Evolutionary conservation across 2,113 vertebrate species (phyloP), one percentile per base, ranked within the genome.

Genomic region (Pagrus major): DNA sequence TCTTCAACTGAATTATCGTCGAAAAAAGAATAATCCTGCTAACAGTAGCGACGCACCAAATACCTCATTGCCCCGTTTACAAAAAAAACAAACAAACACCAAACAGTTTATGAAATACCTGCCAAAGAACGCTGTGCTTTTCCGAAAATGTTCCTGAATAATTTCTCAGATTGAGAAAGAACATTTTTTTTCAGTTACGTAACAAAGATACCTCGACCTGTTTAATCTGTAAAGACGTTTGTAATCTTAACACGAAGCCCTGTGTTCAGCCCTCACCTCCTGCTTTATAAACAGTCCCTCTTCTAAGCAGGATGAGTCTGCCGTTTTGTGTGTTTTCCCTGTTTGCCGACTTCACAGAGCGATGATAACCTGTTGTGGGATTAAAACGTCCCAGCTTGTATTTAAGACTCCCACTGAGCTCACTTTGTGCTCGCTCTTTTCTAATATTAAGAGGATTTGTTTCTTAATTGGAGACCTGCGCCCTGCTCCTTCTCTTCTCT

Each of bases 21-120:
- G 2, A 56, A 47, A 69, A 70, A 59, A 75, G 25, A 78, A 80
- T 56, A 81, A 86, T 76, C 81, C 68, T 55, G 14, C 42, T 51
- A 56, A 83, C 44, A 42, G 39, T 35, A 59, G 61, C 58, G 37
- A 9, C 31, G 29, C 76, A 76, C 63, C 64, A 83, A 86, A 83
- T 49, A 80, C 42, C 31, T 59, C 59, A 69, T 65, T 52, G 55
- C 64, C 56, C 60, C 3, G 33, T 59, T 75, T 72, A 59, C 47
- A 10, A 42, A 60, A 55, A 46, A 70, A 71, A 41, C 25, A 21
- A 60, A 67, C 33, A 0, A 33, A n/a, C 35, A 65, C 27, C 33
- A 23, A 60, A 59, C 0, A 49, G 25, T 78, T 63, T n/a, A 31
- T 31, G 41, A 80, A 83, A 59, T 63, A 58, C 33, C 15, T 27